phyloP scores from a whole-genome alignment of 2,888 invertebrate genomes.

The Margaritifera margaritifera region DNA sequence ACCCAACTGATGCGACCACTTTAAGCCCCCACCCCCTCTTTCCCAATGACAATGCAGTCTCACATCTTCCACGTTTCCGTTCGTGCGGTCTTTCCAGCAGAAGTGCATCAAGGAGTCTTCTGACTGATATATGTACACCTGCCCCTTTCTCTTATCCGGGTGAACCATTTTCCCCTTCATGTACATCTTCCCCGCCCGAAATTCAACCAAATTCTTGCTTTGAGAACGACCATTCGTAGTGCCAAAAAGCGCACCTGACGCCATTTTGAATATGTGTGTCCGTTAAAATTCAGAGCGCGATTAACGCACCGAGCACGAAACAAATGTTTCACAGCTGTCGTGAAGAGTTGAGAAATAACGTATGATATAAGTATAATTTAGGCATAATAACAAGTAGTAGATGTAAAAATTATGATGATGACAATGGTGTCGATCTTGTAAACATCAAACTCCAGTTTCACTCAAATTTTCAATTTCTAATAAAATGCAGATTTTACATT shows the following conservation, averaged over 20 bases:
- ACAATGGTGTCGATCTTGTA: too few species aligned
- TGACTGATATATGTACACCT: slow-evolving; percentile 94
- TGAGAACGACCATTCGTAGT: slow-evolving; percentile 83
- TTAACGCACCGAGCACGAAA: too few species aligned
- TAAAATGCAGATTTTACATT: too few species aligned
- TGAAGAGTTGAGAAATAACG: too few species aligned
- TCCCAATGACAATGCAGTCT: slow-evolving; percentile 47
- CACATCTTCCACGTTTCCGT: slow-evolving; percentile 93
- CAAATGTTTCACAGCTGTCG: too few species aligned
- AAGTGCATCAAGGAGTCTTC: slow-evolving; percentile 99
- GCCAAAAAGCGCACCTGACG: slow-evolving; percentile 75
- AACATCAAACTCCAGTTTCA: too few species aligned
- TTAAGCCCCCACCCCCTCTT: too few species aligned
- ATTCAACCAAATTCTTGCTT: slow-evolving; percentile 87
- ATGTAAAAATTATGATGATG: too few species aligned
- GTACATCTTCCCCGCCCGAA: slow-evolving; percentile 95
- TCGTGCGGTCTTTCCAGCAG: slow-evolving; percentile 98
- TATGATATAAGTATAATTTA: too few species aligned
- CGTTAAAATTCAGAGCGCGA: not conserved
- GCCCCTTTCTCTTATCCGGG: slow-evolving; percentile 95
- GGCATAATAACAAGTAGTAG: too few species aligned
- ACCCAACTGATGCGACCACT: too few species aligned
- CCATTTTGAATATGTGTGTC: slow-evolving; percentile 39
- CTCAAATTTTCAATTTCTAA: too few species aligned
- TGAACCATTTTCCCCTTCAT: slow-evolving; percentile 88